Evolutionary conservation across 2,113 vertebrate species (phyloP).

Genomic region (Synodontis membranacea): DNA sequence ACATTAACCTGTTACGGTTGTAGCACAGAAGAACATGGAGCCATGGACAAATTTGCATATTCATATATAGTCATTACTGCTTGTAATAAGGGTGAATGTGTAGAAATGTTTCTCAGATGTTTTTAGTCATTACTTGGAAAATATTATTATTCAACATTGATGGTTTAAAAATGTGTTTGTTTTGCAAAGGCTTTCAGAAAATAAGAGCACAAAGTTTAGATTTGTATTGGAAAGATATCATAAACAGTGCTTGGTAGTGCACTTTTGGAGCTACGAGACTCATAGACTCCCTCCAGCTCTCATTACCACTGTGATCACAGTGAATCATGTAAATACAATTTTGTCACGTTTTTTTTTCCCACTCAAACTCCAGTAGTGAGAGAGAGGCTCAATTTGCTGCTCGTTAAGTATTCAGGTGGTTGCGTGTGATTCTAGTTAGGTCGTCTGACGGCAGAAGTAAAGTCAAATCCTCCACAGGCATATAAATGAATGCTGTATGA

Average conservation of each 20-base stretch:
- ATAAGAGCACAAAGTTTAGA: not conserved
- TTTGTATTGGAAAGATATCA: conserved; percentile 5
- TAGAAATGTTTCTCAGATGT: not conserved
- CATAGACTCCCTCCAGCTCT: not conserved
- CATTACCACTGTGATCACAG: conserved; percentile 4
- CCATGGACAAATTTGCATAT: not conserved
- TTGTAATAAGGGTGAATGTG: not conserved
- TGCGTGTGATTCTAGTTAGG: conserved; percentile 86
- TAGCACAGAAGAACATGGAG: not conserved
- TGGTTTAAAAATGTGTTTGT: not conserved
- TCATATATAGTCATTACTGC: not conserved
- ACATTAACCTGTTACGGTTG: not conserved
- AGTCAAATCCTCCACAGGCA: conserved; percentile 89
- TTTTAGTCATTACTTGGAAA: not conserved
- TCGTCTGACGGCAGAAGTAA: conserved; percentile 81
- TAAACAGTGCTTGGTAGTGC: not conserved
- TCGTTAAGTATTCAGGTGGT: conserved; percentile 88
- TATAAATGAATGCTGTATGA: conserved; percentile 92
- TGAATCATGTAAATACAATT: conserved; percentile 65
- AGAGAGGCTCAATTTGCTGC: conserved; percentile 64
- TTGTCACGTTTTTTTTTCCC: conserved; percentile 55
- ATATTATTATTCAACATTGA: not conserved
- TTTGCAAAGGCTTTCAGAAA: no score
- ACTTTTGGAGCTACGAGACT: not conserved
- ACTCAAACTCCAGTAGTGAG: conserved; percentile 49